Base-by-base conservation (phyloP, 2,113 vertebrate genomes). In the Nibea albiflora region DNA sequence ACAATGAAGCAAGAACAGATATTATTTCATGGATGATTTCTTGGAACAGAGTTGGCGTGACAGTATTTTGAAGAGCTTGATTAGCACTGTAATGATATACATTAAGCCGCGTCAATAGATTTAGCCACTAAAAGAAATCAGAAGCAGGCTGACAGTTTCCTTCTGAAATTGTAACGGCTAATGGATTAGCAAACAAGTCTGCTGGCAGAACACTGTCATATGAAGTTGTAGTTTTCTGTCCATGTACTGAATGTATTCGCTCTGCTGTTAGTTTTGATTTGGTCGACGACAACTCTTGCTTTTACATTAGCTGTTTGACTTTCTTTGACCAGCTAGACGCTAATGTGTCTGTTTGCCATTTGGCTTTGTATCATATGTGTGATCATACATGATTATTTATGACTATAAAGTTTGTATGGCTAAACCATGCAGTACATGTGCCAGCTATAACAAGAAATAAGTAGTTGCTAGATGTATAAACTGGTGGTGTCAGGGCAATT, bases 1-100 rank as follows among this genome's bases (percentile, higher is more conserved):
- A 72, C 26, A 28, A 44, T 35, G 46, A 73, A 68, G 49, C 47
- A 52, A 44, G 75, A 64, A 52, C 50, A 78, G 47, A 62, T 58
- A 53, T 58, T 73, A 75, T 87, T 88, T 88, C 69, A 83, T 78
- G 83, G 80, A 86, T 83, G 79, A 17, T 83, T 39, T 39, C 7
- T 39, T 39, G 35, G 35, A 50, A 83, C 70, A 22, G 5, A 62
- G 61, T 79, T 70, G 83, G 71, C 39, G 71, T 86, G 76, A 73
- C 81, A 24, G 44, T 44, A 53, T 76, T 80, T 82, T 15, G 14
- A 24, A 35, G 54, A 42, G 53, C 15, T 58, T 77, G 39, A 70
- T 74, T 47, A 46, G 26, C 14, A 22, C 53, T 69, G 35, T 20
- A 56, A 19, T 42, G 20, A 56, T 17, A 53, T 17, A 63, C 26